These are phyloP conservation scores for Drosophila orosa DNA, from an alignment of 1,140 invertebrate species.

Conservation along the genomic window DNA sequence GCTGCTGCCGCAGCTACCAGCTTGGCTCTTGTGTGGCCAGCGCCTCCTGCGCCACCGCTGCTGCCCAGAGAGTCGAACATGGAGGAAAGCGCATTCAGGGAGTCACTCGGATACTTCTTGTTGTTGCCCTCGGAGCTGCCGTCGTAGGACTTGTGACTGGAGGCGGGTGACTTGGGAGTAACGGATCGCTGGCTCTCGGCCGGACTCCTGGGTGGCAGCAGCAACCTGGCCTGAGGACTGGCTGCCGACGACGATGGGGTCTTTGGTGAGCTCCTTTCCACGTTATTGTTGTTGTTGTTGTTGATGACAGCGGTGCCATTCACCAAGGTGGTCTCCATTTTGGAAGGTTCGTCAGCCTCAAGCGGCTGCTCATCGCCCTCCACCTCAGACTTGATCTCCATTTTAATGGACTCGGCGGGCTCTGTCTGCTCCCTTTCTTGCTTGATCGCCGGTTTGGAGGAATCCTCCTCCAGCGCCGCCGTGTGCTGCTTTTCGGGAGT, in stretches of 20 bases:
- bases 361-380: constrained; percentile 47
- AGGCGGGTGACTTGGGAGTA: constrained; percentile 89
- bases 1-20: constrained; percentile 57
- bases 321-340: constrained; percentile 41
- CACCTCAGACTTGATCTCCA: constrained; percentile 72
- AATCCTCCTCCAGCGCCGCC: constrained; percentile 15
- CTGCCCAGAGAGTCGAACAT: constrained; percentile 90
- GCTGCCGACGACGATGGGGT: constrained; percentile 37
- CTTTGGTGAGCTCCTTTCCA: constrained; percentile 65
- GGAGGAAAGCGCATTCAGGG: constrained; percentile 92
- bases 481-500: constrained; percentile 88
- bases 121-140: constrained; percentile 86
- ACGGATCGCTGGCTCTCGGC: constrained; percentile 88
- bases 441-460: constrained; percentile 46
- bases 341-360: constrained; percentile 47
- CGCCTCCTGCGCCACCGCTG: constrained; percentile 29
- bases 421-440: constrained; percentile 84
- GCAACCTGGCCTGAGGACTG: constrained; percentile 53
- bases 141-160: constrained; percentile 84
- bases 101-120: constrained; percentile 86
- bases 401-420: constrained; percentile 88
- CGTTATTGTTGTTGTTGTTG: constrained; percentile 68
- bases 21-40: constrained; percentile 61
- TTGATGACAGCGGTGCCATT: constrained; percentile 62
- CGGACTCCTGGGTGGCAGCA: constrained; percentile 83